Conservation (phyloP, 2,797 vertebrate genomes). For the Gambusia yucatana region DNA sequence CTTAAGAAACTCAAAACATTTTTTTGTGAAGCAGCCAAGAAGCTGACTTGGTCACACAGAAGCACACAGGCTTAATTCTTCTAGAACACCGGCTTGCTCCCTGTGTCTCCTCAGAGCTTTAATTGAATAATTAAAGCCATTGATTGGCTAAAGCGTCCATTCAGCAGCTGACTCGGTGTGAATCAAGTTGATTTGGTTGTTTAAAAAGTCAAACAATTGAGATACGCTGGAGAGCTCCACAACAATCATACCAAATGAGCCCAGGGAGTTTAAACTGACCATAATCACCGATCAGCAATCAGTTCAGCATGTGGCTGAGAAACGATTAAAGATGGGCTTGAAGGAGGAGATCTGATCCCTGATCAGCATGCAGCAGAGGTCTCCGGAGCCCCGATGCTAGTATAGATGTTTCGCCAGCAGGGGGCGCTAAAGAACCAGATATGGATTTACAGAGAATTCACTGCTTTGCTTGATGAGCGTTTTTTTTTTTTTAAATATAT, state of each 20-base stretch:
- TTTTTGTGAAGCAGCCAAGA: conserved; percentile 21
- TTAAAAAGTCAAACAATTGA: conserved; percentile 55
- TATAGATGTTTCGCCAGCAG: conserved; percentile 65
- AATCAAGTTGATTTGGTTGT: conserved; percentile 68
- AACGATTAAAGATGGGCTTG: conserved; percentile 61
- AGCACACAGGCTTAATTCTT: conserved; percentile 26
- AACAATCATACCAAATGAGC: conserved; percentile 50
- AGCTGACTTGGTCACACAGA: conserved; percentile 25
- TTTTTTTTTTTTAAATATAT: conserved; percentile 12
- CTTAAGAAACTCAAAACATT: conserved; percentile 26
- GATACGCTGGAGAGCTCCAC: conserved; percentile 30
- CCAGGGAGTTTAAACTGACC: conserved; percentile 56
- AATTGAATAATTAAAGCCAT: conserved; percentile 80
- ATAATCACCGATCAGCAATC: conserved; percentile 67
- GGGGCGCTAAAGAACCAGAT: conserved; percentile 64
- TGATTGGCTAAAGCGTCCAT: conserved; percentile 77
- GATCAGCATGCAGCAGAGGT: conserved; percentile 58
- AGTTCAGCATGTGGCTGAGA: conserved; percentile 60
- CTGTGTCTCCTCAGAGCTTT: conserved; percentile 63
- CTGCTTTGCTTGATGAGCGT: conserved; percentile 17
- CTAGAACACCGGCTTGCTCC: conserved; percentile 53
- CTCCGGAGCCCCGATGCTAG: conserved; percentile 22
- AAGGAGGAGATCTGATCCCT: conserved; percentile 59
- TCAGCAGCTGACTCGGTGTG: conserved; percentile 60
- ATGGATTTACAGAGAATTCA: conserved; percentile 12